Conservation (phyloP, 2,113 vertebrate species). For the Channa maculata region DNA sequence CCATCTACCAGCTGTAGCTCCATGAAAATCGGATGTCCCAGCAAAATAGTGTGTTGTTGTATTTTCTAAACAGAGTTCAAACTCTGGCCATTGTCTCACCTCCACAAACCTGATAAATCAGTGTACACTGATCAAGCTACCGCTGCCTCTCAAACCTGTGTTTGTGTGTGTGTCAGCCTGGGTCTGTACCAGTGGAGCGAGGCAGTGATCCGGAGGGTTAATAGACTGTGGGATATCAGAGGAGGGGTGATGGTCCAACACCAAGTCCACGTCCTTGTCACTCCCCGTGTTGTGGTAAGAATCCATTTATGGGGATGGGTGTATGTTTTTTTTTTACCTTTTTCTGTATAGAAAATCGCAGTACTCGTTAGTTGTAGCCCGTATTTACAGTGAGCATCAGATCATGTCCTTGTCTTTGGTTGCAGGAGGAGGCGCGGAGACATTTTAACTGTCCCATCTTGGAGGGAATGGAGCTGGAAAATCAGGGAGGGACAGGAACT, state of each 20-base stretch:
- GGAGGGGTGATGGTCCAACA: constrained; percentile 88
- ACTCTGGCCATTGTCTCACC: too few relatives aligned
- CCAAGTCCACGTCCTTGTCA: constrained; percentile 90
- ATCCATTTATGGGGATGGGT: not conserved
- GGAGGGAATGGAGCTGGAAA: constrained; percentile 99
- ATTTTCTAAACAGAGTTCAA: too few relatives aligned
- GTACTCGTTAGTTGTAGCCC: not conserved
- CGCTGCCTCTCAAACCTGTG: not conserved
- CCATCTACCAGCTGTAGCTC: too few relatives aligned
- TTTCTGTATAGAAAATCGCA: too few relatives aligned
- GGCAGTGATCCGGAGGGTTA: constrained; percentile 87
- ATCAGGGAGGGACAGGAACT: constrained; percentile 95
- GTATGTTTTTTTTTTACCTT: too few relatives aligned
- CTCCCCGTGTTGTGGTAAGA: constrained; percentile 93
- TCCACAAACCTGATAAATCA: too few relatives aligned
- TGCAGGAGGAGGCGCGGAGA: constrained; percentile 91
- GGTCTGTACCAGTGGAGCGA: constrained; percentile 98
- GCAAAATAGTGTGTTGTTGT: too few relatives aligned
- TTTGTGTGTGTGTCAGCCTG: constrained; percentile 80
- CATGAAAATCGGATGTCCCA: too few relatives aligned
- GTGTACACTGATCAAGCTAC: too few relatives aligned
- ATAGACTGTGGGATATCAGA: constrained; percentile 89
- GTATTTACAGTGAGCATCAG: constrained; percentile 15
- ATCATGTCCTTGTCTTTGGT: constrained; percentile 22
- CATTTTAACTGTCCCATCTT: constrained; percentile 93